These are phyloP conservation scores for Lacerta viridis DNA, from an alignment of 2,797 vertebrate genomes.

Conservation along the genomic window DNA sequence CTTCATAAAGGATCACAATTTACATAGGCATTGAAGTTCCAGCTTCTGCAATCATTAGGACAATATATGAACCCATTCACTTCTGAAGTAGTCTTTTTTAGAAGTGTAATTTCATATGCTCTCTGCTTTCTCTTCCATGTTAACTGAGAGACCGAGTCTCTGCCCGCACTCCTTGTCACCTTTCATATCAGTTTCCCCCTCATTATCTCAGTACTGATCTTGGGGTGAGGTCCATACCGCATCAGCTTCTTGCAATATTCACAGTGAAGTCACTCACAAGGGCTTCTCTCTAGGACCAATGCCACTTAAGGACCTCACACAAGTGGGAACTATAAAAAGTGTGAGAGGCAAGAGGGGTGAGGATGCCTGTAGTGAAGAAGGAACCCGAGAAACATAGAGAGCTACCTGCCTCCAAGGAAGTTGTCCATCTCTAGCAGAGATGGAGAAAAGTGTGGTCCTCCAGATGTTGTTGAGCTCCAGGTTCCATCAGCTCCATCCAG, in stretches of 20 bases:
- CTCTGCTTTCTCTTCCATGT: conserved; percentile 1
- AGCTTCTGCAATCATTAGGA: neutral
- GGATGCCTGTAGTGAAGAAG: neutral
- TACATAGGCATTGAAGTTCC: conserved; percentile 16
- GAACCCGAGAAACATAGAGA: neutral
- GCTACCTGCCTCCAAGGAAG: neutral
- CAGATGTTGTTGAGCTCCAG: no score
- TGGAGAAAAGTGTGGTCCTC: no score
- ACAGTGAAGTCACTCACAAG: neutral
- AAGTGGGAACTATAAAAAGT: neutral
- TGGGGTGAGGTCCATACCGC: neutral
- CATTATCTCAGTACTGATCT: neutral
- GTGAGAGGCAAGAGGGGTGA: no score
- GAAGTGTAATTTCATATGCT: neutral
- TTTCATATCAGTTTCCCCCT: neutral
- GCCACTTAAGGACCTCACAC: neutral
- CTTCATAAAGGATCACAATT: conserved; percentile 31
- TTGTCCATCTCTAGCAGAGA: no score
- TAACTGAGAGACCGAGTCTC: neutral
- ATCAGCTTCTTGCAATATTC: neutral
- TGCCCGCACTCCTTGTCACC: neutral
- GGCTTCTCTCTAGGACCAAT: neutral
- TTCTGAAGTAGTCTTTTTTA: neutral
- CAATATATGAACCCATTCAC: neutral
- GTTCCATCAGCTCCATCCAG: no score